Base-by-base conservation (phyloP, 1,140 invertebrate species). In the Meloidogyne floridensis region DNA sequence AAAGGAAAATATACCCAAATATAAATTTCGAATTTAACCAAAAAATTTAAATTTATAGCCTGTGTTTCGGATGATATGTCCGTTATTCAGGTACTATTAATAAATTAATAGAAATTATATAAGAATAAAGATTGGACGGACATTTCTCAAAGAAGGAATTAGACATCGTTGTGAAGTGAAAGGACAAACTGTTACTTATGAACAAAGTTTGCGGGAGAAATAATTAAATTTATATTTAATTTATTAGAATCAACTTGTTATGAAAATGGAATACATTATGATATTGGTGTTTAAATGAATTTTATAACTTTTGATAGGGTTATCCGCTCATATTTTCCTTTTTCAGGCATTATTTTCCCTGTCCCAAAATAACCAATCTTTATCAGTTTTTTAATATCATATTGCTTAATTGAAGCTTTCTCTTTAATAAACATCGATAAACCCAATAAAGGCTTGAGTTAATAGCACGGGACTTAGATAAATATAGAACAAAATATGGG, bases 211-310 rank as follows among this genome's bases (percentile, higher is more conserved):
- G 82, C 72, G 3, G 3, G 18, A 18, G n/a, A 70, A 53, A 74
- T 70, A n/a, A 76, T 18, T 32, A 54, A 43, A 82, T 18, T 18
- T 18, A 20, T 13, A 71, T 85, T 53, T 7, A 69, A 6, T 69
- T 86, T n/a, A 54, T 87, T 70, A 88, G 87, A 84, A 54, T 86
- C 88, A 9, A 89, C 90, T 47, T 89, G 88, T 51, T 90, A 85
- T 77, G 87, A 90, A 75, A 89, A 89, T 72, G 86, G 87, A 72
- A 86, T 84, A n/a, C 84, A 89, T 80, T 89, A 89, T 77, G 84
- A 89, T 56, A 81, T 90, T 77, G 88, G 88, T 32, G 15, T 32
- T 32, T 32, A 32, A 32, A 32, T 32, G 2, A 32, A 32, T 32
- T 32, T 32, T 32, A 32, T 32, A 32, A 32, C 1, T 32, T 32